phyloP scores from a whole-genome alignment of 2,113 vertebrate genomes.

The Zapornia atra region DNA sequence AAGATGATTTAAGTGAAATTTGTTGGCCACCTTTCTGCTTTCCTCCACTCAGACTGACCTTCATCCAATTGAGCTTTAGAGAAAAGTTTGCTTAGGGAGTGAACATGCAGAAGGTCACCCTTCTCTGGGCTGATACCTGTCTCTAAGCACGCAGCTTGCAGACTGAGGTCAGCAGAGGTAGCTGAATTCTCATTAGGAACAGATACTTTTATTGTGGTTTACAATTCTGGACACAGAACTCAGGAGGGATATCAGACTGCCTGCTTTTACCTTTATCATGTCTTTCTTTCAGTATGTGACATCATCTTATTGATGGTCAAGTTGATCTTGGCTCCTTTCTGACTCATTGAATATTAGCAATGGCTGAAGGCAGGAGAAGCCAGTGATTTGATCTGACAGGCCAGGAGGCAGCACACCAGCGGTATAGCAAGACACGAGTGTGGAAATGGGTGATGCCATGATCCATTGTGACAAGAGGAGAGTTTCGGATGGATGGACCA shows the following conservation, averaged over 20 bases:
- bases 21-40: background rate
- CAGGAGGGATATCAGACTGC: background rate
- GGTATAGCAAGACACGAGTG: background rate
- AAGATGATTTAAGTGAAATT: background rate
- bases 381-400: conserved; percentile 49
- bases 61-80: background rate
- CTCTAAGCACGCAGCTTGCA: background rate
- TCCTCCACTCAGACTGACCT: background rate
- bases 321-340: conserved; percentile 19
- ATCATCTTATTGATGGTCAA: conserved; percentile 41
- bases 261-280: background rate
- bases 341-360: conserved; percentile 31
- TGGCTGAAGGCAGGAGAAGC: background rate
- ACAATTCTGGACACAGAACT: background rate
- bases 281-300: background rate
- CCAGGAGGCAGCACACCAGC: conserved; percentile 26
- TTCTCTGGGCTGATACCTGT: background rate
- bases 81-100: background rate
- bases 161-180: background rate
- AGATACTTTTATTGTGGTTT: background rate
- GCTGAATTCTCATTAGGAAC: background rate
- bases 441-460: background rate
- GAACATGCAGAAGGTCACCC: background rate
- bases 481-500: background rate
- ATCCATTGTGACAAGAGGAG: conserved; percentile 47